Conservation (phyloP, 2,888 invertebrate genomes). For the Plebejus anna region DNA sequence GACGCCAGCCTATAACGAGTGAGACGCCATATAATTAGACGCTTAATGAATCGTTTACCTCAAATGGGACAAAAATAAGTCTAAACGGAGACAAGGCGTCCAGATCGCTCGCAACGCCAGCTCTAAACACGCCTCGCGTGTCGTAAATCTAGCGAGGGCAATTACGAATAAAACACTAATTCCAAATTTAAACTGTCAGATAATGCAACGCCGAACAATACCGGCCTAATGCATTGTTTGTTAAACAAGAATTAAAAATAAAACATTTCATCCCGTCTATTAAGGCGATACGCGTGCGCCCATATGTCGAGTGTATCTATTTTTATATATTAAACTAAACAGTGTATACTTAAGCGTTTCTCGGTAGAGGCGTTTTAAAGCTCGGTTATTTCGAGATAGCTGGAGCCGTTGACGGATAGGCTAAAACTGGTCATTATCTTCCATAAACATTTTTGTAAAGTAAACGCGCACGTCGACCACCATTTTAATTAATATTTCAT, state of each 20-base stretch:
- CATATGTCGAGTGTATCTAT: constrained; percentile 62
- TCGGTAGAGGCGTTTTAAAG: constrained; percentile 55
- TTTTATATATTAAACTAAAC: constrained; percentile 61
- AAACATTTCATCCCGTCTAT: constrained; percentile 40
- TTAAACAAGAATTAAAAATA: constrained; percentile 56
- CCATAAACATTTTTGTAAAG: constrained; percentile 23
- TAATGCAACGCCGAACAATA: constrained; percentile 39
- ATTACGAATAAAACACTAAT: constrained; percentile 37
- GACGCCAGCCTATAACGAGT: constrained; percentile 22
- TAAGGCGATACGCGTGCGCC: constrained; percentile 38
- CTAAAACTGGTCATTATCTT: constrained; percentile 21
- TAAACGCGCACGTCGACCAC: constrained; percentile 11
- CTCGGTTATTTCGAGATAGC: constrained; percentile 60
- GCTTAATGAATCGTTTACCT: constrained; percentile 39
- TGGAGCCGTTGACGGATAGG: constrained; percentile 44
- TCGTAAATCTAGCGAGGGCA: constrained; percentile 36
- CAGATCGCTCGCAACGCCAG: constrained; percentile 20
- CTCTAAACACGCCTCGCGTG: constrained; percentile 33
- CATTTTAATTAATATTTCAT: constrained; percentile 26
- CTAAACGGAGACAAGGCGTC: constrained; percentile 31
- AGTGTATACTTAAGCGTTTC: constrained; percentile 62
- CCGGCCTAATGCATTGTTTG: constrained; percentile 66
- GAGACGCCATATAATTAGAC: constrained; percentile 38
- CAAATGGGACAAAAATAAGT: constrained; percentile 35
- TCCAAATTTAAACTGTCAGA: constrained; percentile 46